These are phyloP conservation scores for Athene noctua DNA, from an alignment of 2,113 vertebrate species.

Conservation along the genomic window DNA sequence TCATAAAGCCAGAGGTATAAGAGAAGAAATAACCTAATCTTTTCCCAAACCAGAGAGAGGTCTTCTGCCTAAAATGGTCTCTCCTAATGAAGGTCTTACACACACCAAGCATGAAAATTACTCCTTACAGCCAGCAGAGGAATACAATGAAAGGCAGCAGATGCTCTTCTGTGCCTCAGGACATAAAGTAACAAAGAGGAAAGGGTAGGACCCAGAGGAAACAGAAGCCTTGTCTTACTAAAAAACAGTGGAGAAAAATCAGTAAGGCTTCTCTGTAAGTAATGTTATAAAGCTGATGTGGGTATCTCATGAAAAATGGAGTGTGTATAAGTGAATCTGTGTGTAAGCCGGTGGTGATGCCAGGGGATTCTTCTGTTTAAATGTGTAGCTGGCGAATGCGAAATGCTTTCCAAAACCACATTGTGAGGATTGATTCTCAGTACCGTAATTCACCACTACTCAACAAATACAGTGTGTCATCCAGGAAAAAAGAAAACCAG, in stretches of 20 bases:
- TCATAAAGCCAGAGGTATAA: background rate
- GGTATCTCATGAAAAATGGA: conserved; percentile 2
- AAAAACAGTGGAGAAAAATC: background rate
- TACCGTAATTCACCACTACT: background rate
- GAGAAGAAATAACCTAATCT: background rate
- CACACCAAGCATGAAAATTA: background rate
- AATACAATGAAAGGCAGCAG: background rate
- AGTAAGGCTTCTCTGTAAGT: background rate
- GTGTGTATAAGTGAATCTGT: background rate
- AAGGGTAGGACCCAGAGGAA: background rate
- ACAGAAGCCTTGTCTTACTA: background rate
- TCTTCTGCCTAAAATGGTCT: background rate
- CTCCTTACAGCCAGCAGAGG: background rate
- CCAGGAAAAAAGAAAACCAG: background rate
- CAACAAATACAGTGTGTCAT: background rate
- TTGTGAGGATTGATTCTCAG: background rate
- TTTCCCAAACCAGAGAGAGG: background rate
- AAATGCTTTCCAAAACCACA: background rate
- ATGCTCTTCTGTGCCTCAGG: background rate
- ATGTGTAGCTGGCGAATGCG: background rate
- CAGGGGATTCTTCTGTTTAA: conserved; percentile 8
- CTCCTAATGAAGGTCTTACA: background rate
- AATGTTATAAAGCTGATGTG: background rate
- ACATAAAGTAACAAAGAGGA: background rate
- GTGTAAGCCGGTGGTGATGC: background rate